A percentile compares a stretch with the other conserved stretches of the same genome.
phyloP scores from a whole-genome alignment of 2,113 vertebrate species.

The Paedocypris sp. region DNA sequence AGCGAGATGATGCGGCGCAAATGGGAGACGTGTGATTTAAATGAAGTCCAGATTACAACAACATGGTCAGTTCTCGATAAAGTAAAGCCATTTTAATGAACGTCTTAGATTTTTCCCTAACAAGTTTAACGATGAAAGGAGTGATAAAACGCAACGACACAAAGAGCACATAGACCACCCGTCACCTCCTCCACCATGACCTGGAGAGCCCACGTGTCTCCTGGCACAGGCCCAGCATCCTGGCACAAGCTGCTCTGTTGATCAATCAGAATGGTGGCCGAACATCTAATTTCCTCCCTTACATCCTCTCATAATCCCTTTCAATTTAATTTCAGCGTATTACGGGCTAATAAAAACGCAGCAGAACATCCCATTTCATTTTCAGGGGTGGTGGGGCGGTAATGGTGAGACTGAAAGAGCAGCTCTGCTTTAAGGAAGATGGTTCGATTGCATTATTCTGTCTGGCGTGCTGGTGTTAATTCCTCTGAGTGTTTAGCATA shows the following conservation, averaged over 20 bases:
- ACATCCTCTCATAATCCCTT: background rate
- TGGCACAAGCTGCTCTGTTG: slow-evolving; percentile 1
- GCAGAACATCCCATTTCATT: background rate
- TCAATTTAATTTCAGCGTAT: background rate
- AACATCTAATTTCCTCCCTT: background rate
- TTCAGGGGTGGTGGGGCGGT: background rate
- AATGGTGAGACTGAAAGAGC: background rate
- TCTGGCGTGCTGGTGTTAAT: slow-evolving; percentile 4
- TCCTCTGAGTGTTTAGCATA: slow-evolving; percentile 25
- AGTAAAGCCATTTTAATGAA: no score
- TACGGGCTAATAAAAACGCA: background rate
- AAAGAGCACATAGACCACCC: slow-evolving; percentile 11
- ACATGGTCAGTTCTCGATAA: no score
- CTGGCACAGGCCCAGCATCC: slow-evolving; percentile 21
- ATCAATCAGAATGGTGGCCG: background rate
- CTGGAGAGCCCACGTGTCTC: slow-evolving; percentile 31
- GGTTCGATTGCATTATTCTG: slow-evolving; percentile 18
- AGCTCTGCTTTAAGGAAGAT: background rate
- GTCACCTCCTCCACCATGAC: slow-evolving; percentile 4
- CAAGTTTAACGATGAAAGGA: no score
- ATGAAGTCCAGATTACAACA: slow-evolving; percentile 17
- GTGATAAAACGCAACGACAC: background rate
- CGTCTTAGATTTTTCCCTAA: no score
- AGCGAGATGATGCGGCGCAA: no score
- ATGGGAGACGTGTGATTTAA: no score